Conservation (phyloP, 2,888 invertebrate species). For the Eupithecia tripunctaria region DNA sequence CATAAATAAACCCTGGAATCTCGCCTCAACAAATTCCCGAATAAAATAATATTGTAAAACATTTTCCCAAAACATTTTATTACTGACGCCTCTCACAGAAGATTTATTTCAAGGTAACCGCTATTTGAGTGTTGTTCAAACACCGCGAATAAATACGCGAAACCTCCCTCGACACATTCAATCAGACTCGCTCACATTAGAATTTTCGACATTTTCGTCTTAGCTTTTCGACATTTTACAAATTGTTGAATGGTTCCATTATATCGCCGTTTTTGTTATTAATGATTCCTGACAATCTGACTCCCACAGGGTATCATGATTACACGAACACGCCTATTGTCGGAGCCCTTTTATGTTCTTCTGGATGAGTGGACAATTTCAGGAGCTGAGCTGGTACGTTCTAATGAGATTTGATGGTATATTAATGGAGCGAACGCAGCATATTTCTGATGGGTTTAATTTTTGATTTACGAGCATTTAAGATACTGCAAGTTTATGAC, state of each 20-base stretch:
- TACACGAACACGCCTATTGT: constrained; percentile 20
- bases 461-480: neutral
- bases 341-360: constrained; percentile 20
- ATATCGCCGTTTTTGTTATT: constrained; percentile 57
- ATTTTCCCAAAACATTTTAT: constrained; percentile 6
- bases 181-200: constrained; percentile 27
- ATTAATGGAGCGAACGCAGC: neutral
- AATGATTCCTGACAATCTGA: constrained; percentile 47
- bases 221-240: constrained; percentile 29
- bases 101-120: constrained; percentile 14
- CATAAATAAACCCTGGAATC: neutral
- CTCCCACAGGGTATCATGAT: constrained; percentile 39
- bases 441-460: constrained; percentile 2
- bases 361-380: constrained; percentile 20
- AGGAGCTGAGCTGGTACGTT: neutral
- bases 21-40: neutral
- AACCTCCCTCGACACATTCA: constrained; percentile 30
- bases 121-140: constrained; percentile 9
- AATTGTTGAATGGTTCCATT: constrained; percentile 42
- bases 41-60: neutral
- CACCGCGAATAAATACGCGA: constrained; percentile 22
- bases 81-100: neutral
- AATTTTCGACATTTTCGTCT: constrained; percentile 30
- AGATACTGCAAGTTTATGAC: neutral
- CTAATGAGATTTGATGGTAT: constrained; percentile 4